Evolutionary conservation across 2,113 vertebrate genomes (phyloP).

Genomic region (Istiophorus platypterus): DNA sequence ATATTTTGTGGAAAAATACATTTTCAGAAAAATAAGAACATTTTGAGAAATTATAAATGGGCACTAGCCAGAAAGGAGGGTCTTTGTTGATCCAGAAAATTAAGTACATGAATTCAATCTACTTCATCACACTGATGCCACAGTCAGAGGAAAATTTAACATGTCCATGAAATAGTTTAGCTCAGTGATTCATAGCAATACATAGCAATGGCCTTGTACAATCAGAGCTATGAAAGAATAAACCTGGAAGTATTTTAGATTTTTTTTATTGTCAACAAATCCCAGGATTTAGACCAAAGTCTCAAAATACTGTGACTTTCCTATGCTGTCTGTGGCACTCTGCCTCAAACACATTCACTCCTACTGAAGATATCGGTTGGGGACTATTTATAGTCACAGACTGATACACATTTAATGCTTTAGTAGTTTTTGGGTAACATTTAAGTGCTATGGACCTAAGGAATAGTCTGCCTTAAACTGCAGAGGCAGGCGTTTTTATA

Average conservation of each 20-base stretch:
- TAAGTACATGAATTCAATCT: background rate
- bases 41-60: background rate
- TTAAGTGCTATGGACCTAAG: no score
- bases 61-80: background rate
- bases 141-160: background rate
- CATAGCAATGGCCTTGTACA: background rate
- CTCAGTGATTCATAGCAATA: background rate
- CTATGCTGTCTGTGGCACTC: background rate
- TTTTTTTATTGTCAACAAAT: background rate
- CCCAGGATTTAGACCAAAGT: background rate
- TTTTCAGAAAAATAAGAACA: background rate
- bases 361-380: no score
- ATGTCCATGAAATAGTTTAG: background rate
- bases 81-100: no score
- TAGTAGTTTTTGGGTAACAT: no score
- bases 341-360: no score
- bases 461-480: no score
- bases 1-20: background rate
- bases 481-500: background rate
- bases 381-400: no score
- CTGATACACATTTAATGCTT: no score
- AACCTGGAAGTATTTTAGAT: background rate
- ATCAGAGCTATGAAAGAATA: background rate
- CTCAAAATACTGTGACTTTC: no score
- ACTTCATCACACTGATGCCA: background rate